Evolutionary conservation across 2,797 vertebrate genomes (phyloP), one percentile per base, ranked within the genome.

Genomic region (Scarus forsteni): DNA sequence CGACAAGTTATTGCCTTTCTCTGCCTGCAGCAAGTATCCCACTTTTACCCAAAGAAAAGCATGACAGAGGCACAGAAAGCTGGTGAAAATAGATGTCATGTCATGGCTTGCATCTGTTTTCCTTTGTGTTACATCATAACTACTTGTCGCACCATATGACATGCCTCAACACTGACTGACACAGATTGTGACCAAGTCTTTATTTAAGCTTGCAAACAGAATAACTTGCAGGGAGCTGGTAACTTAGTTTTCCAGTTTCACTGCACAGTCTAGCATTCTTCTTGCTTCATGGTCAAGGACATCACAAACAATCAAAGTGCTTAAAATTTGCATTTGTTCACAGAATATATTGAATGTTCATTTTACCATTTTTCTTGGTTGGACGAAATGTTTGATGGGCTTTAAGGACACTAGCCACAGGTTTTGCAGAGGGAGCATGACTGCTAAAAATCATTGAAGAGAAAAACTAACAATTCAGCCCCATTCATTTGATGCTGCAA

Each of bases 171-270:
- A 39, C 10, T 45, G 46, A 10, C 13, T 46, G 34, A 70, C 34
- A 46, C 14, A 52, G 5, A 73, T 19, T 59, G 52, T 49, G 48
- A 48, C 57, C n/a, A 49, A 49, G 46, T 18, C 46, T 66, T 57
- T 60, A 19, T 19, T 42, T 8, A 12, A 48, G 3, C 34, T 14
- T 19, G 34, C 42, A 6, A 0, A 60, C 13, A 57, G 15, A 7
- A 14, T 53, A 48, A 59, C 44, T 39, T 8, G 10, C 44, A 51
- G 6, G 56, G 45, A 57, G 46, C 46, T 8, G 45, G 13, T 34
- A 58, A 35, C 10, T 27, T 27, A n/a, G n/a, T 16, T 42, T 8
- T 56, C 16, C n/a, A 34, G 18, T n/a, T 55, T 55, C 35, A 19
- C 34, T 46, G 12, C 10, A 7, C n/a, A 6, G 6, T 53, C n/a